These are phyloP conservation scores for Lasioglossum morio DNA, from an alignment of 2,888 invertebrate genomes.

Conservation along the genomic window DNA sequence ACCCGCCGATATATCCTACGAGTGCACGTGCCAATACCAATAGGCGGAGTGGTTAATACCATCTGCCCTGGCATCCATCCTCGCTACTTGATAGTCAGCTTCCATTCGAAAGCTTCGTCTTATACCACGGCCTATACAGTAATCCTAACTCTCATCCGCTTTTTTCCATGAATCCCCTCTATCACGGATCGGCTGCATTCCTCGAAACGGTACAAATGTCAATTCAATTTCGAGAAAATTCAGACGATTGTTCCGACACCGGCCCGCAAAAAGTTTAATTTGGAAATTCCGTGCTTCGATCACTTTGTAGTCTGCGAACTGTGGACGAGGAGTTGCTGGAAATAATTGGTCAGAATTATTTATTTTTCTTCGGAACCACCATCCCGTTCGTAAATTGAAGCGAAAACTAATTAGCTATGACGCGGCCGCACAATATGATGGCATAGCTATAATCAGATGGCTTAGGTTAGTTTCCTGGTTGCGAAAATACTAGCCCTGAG, in stretches of 20 bases:
- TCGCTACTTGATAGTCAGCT: constrained; percentile 76
- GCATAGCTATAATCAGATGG: constrained; percentile 47
- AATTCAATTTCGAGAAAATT: constrained; percentile 17
- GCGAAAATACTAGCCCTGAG: constrained; percentile 55
- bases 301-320: background rate
- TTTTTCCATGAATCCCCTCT: constrained; percentile 28
- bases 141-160: constrained; percentile 59
- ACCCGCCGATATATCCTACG: constrained; percentile 68
- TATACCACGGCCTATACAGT: constrained; percentile 60
- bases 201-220: constrained; percentile 21
- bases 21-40: constrained; percentile 75
- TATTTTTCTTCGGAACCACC: background rate
- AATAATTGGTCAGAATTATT: background rate
- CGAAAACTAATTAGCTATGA: constrained; percentile 47
- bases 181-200: constrained; percentile 18
- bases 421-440: constrained; percentile 37
- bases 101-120: constrained; percentile 71
- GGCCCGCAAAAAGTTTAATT: too few relatives aligned
- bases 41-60: constrained; percentile 75
- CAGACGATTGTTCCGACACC: background rate
- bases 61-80: constrained; percentile 72
- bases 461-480: constrained; percentile 50
- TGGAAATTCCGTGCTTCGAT: background rate
- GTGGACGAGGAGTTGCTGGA: background rate
- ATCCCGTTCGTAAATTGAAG: constrained; percentile 24